Base-by-base conservation (phyloP, 2,888 invertebrate genomes). In the Itoplectis maculator region DNA sequence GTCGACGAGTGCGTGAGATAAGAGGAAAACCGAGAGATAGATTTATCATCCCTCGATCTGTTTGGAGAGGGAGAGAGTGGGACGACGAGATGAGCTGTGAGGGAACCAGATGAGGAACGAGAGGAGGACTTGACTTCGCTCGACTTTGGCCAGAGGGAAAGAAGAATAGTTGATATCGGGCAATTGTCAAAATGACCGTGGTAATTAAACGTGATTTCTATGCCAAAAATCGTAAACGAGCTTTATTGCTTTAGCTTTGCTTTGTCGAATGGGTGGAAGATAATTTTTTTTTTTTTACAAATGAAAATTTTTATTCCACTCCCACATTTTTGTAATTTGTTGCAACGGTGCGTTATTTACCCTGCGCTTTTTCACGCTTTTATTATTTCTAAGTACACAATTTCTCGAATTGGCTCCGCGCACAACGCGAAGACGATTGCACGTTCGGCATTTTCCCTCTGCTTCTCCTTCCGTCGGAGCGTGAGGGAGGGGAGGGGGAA, bases 181-280 rank as follows among this genome's bases (percentile, higher is more conserved):
- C 13, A 72, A n/a, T 20, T 63, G 47, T 42, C 69, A 56, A 79
- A 69, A 83, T 83, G 83, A 83, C 83, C 73, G 83, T 83, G 83
- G 83, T 83, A 83, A 83, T 83, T 73, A 69, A n/a, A 54, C 29
- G 29, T 45, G 56, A 56, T 45, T 45, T 37, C 18, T 51, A 37
- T 37, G 18, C 9, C n/a, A 15, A 40, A 6, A 40, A 1, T 59
- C 8, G 8, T 20, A 40, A 59, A 7, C n/a, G 29, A 15, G 29
- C 20, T 68, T 68, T n/a, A n/a, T n/a, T 15, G 35, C 11, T 68
- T 54, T 70, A 20, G 20, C 15, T 40, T 4, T 35, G 37, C 59
- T 59, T n/a, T 59, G 35, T 35, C 37, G n/a, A n/a, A 35, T 2
- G n/a, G 9, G 29, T 29, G 13, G 11, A 7, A 15, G n/a, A 2